Evolutionary conservation across 2,797 vertebrate genomes (phyloP), one percentile per base, ranked within the genome.

Genomic region (Melanotaenia pygmaea): DNA sequence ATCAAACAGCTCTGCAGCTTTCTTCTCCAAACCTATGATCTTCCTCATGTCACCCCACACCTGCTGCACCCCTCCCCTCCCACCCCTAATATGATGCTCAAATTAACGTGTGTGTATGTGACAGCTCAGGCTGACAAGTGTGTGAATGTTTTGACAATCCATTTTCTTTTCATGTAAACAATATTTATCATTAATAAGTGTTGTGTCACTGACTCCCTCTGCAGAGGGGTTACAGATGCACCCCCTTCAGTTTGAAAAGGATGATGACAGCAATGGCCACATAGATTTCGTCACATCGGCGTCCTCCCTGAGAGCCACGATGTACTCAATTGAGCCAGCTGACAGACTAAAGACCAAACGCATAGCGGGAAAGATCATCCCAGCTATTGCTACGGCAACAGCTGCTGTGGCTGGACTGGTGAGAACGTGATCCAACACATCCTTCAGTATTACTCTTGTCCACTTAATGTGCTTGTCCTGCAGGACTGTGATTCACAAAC

Each of bases 281-380:
- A 88, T 99, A 90, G 97, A 99, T 91, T 99, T 97, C 13, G 94
- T 99, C 82, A 93, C 96, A 34, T 94, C 98, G 1, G 98, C 97
- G 0, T 99, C 98, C 5, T 95, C 97, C 58, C 93, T 99, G 72
- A 90, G 98, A 86, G 98, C 97, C 67, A 95, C 87, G 80, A 97
- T 99, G 97, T 99, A 99, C 85, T 94, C 91, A 76, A 99, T 99
- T 0, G 96, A 99, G 45, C 95, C 96, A 0, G 97, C 97, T 3
- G 97, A 99, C 89, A 93, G 97, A 53, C 93, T 99, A 56, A 98
- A 99, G 94, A 98, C 97, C 71, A 99, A 99, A 78, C 96, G 97
- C 51, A 98, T 99, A 54, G 98, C 98, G 18, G 98, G 98, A 10
- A 99, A 98, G 91, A 99, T 99, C 82, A 99, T 99, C 85, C 98